Base-by-base conservation (phyloP, 2,888 invertebrate genomes). In the Physocephala rufipes region DNA sequence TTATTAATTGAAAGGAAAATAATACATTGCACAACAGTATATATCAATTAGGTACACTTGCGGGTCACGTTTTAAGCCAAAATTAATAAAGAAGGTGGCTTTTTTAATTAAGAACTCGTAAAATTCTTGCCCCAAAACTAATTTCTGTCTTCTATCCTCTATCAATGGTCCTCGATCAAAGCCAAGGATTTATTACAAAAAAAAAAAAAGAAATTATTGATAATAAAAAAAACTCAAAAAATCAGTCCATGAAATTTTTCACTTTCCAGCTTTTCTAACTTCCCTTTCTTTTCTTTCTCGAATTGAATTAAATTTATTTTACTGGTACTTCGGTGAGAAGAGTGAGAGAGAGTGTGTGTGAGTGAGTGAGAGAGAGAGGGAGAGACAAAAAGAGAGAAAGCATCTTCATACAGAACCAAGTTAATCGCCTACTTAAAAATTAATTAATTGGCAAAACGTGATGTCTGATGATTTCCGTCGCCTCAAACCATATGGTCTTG, bases 371-470 rank as follows among this genome's bases (percentile, higher is more conserved):
- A 55, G 55, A 55, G 55, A 55, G 12, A 55, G n/a, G 24, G 9
- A 55, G n/a, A 55, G 7, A 24, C 19, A 7, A 13, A 55, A 24
- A 24, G 55, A 7, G 7, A 59, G 16, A 21, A 24, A 59, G 24
- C 3, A 4, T 12, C 26, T 13, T 13, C 7, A 19, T 4, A 5
- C 3, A 13, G n/a, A 16, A 13, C 15, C 24, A 59, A 28, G 16
- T 59, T 59, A 15, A 30, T 59, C n/a, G 16, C 7, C 30, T 16
- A 28, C 59, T 24, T 59, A 28, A 28, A 59, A 59, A 30, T 59
- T 59, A 16, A 59, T 59, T 59, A 59, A 59, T 59, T 59, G 49
- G 49, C 49, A 49, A 49, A 49, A 19, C 15, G 49, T 49, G 16
- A 19, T 19, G 19, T 7, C 49, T 49, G 12, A n/a, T 13, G 12